These are phyloP conservation scores for Ictidomys tridecemlineatus DNA, from an alignment of 2,113 vertebrate genomes.

Conservation along the genomic window DNA sequence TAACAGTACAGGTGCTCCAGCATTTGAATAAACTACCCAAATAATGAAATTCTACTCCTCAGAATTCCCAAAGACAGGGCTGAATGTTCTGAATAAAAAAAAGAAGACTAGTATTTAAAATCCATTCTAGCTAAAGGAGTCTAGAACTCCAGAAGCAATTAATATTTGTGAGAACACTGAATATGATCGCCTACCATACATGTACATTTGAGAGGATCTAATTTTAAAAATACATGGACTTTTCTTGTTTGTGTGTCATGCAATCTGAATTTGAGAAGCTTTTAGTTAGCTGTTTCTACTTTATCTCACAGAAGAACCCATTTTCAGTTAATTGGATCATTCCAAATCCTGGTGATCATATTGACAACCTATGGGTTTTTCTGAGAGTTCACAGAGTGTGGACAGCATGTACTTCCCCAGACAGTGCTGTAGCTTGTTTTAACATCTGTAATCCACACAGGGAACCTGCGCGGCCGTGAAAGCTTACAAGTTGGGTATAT, in stretches of 20 bases:
- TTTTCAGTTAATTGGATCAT: neutral
- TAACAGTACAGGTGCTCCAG: neutral
- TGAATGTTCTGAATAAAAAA: neutral
- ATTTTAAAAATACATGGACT: constrained; percentile 13
- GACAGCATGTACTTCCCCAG: neutral
- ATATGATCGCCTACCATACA: neutral
- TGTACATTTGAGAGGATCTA: neutral
- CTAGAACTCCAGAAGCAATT: neutral
- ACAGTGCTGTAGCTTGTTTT: neutral
- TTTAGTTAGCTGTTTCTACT: neutral
- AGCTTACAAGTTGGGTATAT: constrained; percentile 92
- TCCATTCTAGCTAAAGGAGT: neutral
- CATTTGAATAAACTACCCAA: neutral
- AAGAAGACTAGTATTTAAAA: neutral
- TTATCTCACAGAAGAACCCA: neutral
- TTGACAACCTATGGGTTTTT: neutral
- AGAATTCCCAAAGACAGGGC: neutral
- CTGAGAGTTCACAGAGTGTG: neutral
- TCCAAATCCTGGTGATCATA: neutral
- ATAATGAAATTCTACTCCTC: neutral
- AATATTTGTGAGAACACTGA: constrained; percentile 12
- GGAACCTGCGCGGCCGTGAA: constrained; percentile 91
- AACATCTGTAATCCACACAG: constrained; percentile 50
- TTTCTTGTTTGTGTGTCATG: neutral
- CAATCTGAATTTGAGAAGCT: neutral